A percentile compares a stretch with the other conserved stretches of the same genome.
phyloP scores from a whole-genome alignment of 2,888 invertebrate species.

The Drosophila borborema region DNA sequence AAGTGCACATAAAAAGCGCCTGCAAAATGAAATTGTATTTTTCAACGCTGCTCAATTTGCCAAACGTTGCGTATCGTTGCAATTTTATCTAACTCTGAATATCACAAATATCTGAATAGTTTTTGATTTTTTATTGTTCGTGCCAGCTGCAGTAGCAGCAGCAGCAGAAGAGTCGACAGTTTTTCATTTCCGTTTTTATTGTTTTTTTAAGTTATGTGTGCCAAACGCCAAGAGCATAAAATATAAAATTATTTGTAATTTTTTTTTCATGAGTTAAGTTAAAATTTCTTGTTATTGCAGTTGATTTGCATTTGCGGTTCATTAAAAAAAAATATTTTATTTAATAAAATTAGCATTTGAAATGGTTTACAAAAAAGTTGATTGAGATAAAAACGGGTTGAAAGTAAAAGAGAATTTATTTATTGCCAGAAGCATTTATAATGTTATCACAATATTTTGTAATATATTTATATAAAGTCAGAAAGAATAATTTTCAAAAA shows the following conservation, averaged over 20 bases:
- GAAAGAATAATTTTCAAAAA: too few relatives aligned
- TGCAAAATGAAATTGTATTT: conserved; percentile 46
- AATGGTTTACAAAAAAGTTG: neutral
- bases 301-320: neutral
- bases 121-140: conserved; percentile 12
- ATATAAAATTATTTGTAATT: neutral
- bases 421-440: too few relatives aligned
- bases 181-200: conserved; percentile 4
- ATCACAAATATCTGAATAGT: conserved; percentile 5
- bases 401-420: too few relatives aligned
- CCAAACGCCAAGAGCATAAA: conserved; percentile 3
- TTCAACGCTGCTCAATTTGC: conserved; percentile 60
- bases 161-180: neutral
- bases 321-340: neutral
- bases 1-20: conserved; percentile 33
- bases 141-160: neutral
- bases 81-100: conserved; percentile 56
- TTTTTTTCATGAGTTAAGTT: neutral
- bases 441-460: too few relatives aligned
- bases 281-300: neutral
- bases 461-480: too few relatives aligned
- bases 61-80: conserved; percentile 69
- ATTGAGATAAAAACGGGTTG: neutral
- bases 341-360: neutral
- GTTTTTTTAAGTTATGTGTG: neutral